Conservation (phyloP, 1,140 invertebrate genomes). For the Caerostris extrusa region DNA sequence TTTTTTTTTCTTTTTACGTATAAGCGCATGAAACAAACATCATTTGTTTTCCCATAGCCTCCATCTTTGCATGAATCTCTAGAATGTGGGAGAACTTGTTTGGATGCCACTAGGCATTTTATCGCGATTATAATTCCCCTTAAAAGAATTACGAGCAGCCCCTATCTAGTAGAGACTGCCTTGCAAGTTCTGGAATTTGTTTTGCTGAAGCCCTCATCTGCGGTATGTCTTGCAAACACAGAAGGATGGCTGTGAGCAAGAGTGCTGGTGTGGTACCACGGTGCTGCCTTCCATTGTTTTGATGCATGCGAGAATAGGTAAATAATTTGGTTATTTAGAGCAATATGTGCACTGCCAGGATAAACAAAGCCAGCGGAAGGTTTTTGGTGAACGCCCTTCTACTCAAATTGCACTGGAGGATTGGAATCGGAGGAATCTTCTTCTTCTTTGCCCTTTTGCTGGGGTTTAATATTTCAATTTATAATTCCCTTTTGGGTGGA, state of each 20-base stretch:
- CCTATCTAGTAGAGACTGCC: slow-evolving; percentile 29
- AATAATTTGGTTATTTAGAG: slow-evolving; percentile 75
- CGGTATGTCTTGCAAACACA: slow-evolving; percentile 65
- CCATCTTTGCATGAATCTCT: slow-evolving; percentile 44
- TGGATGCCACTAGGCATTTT: slow-evolving; percentile 43
- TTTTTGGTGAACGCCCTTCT: slow-evolving; percentile 34
- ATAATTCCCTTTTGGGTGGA: slow-evolving; percentile 43
- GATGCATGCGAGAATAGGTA: slow-evolving; percentile 67
- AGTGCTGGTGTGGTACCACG: background rate
- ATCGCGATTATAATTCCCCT: slow-evolving; percentile 72
- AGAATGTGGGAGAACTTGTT: slow-evolving; percentile 30
- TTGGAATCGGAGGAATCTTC: background rate
- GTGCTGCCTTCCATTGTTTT: slow-evolving; percentile 8
- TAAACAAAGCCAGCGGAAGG: slow-evolving; percentile 26
- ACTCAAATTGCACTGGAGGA: slow-evolving; percentile 37
- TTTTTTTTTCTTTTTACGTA: background rate
- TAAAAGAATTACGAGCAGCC: slow-evolving; percentile 70
- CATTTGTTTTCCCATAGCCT: slow-evolving; percentile 19
- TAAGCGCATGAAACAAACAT: background rate
- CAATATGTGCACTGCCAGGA: slow-evolving; percentile 46
- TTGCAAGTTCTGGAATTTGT: slow-evolving; percentile 70
- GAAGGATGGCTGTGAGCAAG: background rate
- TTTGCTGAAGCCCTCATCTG: slow-evolving; percentile 69
- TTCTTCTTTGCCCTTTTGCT: background rate
- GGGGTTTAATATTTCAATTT: slow-evolving; percentile 68